Base-by-base conservation (phyloP, 2,888 invertebrate genomes). In the Brachypalpus laphriformis region DNA sequence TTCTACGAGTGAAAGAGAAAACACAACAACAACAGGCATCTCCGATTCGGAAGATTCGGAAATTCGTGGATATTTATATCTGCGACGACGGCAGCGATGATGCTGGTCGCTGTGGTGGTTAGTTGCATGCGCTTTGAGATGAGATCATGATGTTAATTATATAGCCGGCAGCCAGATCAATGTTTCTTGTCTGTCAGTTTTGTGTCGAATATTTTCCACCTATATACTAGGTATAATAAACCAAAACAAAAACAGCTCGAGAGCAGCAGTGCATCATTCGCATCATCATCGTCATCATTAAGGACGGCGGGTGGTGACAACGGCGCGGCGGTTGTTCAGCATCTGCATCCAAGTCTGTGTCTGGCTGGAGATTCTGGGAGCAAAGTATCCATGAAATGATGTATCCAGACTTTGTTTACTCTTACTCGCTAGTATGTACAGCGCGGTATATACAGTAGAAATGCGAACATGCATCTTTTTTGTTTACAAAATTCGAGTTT, bases 61-160 rank as follows among this genome's bases (percentile, higher is more conserved):
- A 83, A 74, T 70, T 80, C 28, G 75, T 59, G 47, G 47, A 75
- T 71, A 66, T 76, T 80, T 85, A 37, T 80, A 71, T 85, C 74
- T 70, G 65, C 75, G 72, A 65, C 51, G 70, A 70, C 16, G 76
- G 59, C 37, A n/a, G 59, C 34, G 28, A 40, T 31, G 31, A 34
- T 34, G 22, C 22, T 47, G 59, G 9, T 45, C 22, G 74, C 42
- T 42, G 40, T 57, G 34, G 28, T 80, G 42, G 40, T 65, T 71
- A 61, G 70, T 56, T 80, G 75, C 51, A 85, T 85, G 80, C 71
- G 56, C 81, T 54, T 40, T 20, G 56, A 51, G 85, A 85, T 85
- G 85, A 85, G 85, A 85, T 85, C 85, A 85, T 70, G 85, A 65
- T 81, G 70, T 80, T 81, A 81, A 85, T 85, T 80, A 85, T 81